phyloP scores from a whole-genome alignment of 2,888 invertebrate genomes.

The Tolmerus cingulatus region DNA sequence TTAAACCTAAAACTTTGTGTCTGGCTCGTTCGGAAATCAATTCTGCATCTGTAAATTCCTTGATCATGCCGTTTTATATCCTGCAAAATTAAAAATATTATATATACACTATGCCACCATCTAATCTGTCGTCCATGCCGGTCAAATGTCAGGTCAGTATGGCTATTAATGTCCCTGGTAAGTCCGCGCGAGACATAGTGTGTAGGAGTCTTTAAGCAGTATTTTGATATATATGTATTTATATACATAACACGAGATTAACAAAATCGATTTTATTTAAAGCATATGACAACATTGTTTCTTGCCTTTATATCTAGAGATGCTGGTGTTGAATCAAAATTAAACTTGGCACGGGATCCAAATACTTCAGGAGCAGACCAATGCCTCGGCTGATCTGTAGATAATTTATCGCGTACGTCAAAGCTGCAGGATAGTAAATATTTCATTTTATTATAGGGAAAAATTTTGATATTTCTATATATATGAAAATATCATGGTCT shows the following conservation, averaged over 20 bases:
- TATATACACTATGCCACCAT: too few species aligned
- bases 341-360: slow-evolving; percentile 85
- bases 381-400: slow-evolving; percentile 77
- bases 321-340: slow-evolving; percentile 79
- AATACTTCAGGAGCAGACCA: slow-evolving; percentile 87
- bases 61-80: slow-evolving; percentile 88
- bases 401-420: slow-evolving; percentile 84
- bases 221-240: background rate
- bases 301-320: slow-evolving; percentile 75
- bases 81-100: too few species aligned
- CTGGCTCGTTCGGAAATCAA: slow-evolving; percentile 89
- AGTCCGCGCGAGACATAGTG: too few species aligned
- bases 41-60: slow-evolving; percentile 87
- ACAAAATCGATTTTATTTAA: background rate
- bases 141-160: too few species aligned
- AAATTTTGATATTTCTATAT: too few species aligned
- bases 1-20: slow-evolving; percentile 89
- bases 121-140: too few species aligned
- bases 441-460: background rate
- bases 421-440: slow-evolving; percentile 69
- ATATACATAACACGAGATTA: background rate
- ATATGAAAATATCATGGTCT: too few species aligned
- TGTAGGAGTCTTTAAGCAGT: too few species aligned
- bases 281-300: background rate
- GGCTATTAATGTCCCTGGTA: too few species aligned